These are phyloP conservation scores for Adoxophyes honmai DNA, from an alignment of 1,140 invertebrate genomes.

Conservation along the genomic window DNA sequence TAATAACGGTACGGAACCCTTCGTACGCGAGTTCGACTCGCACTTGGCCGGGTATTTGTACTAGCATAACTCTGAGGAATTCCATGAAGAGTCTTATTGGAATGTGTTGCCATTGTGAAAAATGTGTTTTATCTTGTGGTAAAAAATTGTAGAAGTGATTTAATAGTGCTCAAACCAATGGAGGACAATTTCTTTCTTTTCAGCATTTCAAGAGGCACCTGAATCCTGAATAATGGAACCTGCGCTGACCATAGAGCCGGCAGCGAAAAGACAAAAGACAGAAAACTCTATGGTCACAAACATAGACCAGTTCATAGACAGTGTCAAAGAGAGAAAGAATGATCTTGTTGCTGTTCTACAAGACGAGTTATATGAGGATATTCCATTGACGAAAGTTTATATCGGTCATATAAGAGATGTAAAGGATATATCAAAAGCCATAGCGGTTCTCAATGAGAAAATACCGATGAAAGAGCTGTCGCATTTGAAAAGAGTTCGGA, in stretches of 20 bases:
- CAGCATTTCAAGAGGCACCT: constrained; percentile 32
- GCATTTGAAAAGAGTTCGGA: constrained; percentile 86
- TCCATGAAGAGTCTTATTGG: too few species aligned
- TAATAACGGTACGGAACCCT: too few species aligned
- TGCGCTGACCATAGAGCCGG: constrained; percentile 30
- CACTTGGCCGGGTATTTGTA: too few species aligned
- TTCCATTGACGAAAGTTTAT: constrained; percentile 78
- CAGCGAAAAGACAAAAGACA: constrained; percentile 42
- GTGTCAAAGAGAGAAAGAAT: constrained; percentile 33
- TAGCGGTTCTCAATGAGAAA: constrained; percentile 78
- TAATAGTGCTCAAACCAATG: constrained; percentile 19
- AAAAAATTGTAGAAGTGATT: constrained; percentile 42
- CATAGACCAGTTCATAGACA: constrained; percentile 39
- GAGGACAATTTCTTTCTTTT: constrained; percentile 46
- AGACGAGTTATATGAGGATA: constrained; percentile 69
- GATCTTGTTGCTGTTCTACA: constrained; percentile 42
- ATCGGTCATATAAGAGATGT: constrained; percentile 79
- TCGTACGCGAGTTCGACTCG: too few species aligned
- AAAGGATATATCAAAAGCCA: constrained; percentile 81
- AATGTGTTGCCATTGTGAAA: constrained; percentile 20
- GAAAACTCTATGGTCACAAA: constrained; percentile 20
- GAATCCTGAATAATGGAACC: constrained; percentile 20
- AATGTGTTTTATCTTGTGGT: constrained; percentile 23
- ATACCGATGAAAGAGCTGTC: constrained; percentile 79
- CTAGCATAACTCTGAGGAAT: constrained; percentile 1